phyloP scores from a whole-genome alignment of 2,888 invertebrate genomes.

The Dicyrtoma fusca region DNA sequence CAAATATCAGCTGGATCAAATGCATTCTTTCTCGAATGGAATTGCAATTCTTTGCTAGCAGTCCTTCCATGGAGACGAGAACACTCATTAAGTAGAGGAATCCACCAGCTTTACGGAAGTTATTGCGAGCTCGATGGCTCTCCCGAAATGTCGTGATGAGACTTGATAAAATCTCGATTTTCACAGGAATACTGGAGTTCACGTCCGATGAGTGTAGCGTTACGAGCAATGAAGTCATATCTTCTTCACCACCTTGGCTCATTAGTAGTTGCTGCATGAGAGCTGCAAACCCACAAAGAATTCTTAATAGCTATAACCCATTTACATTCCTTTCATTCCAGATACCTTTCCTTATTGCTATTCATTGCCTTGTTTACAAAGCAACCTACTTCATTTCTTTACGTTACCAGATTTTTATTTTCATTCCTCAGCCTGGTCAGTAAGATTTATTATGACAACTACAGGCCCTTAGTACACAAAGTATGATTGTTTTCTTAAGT shows the following conservation, averaged over 20 bases:
- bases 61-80: constrained; percentile 81
- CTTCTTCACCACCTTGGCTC: constrained; percentile 92
- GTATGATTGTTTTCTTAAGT: no score
- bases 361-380: no score
- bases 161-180: constrained; percentile 87
- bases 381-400: no score
- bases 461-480: no score
- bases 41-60: constrained; percentile 61
- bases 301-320: neutral
- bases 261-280: constrained; percentile 86
- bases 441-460: no score
- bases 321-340: neutral
- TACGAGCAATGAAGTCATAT: constrained; percentile 88
- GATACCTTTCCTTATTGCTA: neutral
- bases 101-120: constrained; percentile 96
- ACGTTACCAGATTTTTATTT: no score
- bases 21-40: constrained; percentile 68
- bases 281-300: constrained; percentile 61
- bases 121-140: constrained; percentile 93
- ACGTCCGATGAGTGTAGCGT: constrained; percentile 89
- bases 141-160: constrained; percentile 87
- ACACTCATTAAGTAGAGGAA: constrained; percentile 97
- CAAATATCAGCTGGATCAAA: constrained; percentile 85
- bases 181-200: constrained; percentile 73
- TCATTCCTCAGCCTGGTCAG: no score